phyloP scores from a whole-genome alignment of 2,797 vertebrate genomes.

The Diceros bicornis region DNA sequence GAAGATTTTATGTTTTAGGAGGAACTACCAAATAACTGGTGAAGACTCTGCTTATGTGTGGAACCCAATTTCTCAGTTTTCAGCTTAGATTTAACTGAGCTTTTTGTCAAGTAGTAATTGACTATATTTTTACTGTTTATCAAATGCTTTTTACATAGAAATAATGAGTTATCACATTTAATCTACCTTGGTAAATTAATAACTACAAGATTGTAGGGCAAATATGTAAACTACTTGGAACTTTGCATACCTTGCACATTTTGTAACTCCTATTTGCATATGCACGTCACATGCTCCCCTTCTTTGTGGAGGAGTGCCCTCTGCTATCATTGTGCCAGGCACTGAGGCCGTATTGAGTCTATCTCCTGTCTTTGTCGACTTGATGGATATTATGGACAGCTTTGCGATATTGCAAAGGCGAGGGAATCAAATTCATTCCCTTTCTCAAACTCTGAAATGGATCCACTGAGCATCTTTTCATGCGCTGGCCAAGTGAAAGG shows the following conservation, averaged over 20 bases:
- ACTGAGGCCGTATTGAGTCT: neutral
- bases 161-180: neutral
- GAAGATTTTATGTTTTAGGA: neutral
- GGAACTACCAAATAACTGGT: neutral
- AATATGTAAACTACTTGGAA: neutral
- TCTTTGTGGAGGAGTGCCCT: fast-evolving
- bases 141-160: neutral
- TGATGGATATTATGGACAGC: neutral
- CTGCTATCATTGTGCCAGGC: fast-evolving
- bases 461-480: neutral
- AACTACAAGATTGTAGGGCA: neutral
- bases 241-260: neutral
- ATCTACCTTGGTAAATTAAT: neutral
- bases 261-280: neutral
- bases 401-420: neutral
- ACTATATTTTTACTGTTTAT: neutral
- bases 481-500: neutral
- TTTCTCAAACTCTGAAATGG: neutral
- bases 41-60: neutral
- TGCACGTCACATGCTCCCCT: fast-evolving
- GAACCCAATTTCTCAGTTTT: neutral
- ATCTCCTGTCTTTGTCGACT: neutral
- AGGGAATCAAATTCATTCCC: neutral
- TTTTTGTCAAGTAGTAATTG: neutral
- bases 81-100: neutral